Base-by-base conservation (phyloP, 2,113 vertebrate genomes). In the Anthoscopus minutus region DNA sequence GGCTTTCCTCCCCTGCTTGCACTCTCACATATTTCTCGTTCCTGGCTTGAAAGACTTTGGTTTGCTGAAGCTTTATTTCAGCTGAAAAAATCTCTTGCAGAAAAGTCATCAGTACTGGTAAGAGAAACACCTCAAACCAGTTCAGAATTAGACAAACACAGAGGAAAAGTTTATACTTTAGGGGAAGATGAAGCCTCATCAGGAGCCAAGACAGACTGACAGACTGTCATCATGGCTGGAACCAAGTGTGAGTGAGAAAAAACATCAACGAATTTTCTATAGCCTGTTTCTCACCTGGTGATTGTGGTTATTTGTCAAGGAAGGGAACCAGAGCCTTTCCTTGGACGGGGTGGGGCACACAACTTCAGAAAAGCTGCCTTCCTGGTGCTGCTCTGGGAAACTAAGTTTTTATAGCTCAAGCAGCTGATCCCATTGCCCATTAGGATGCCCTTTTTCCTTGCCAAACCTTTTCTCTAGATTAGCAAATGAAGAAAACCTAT, bases 341-440 rank as follows among this genome's bases (percentile, higher is more conserved):
- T 24, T 24, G 33, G n/a, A 1, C 23, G 42, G 48, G 28, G 25
- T 60, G 27, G 11, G 64, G n/a, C 30, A 8, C 13, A 44, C 22
- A 7, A 4, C 27, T 47, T 4, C n/a, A 37, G 79, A 28, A 30
- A 45, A 53, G 33, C 45, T 88, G 47, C 20, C 7, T 16, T 21
- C 64, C 38, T 48, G 4, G 5, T 28, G 56, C 57, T 57, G 31
- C n/a, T 58, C 53, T 79, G 51, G 27, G 35, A 21, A 80, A 2
- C 9, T 14, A 8, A 53, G 22, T 5, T 65, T 53, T 47, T 33
- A 7, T 2, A 53, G 33, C 61, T 28, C 7, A 4, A 30, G 27
- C n/a, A 27, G 45, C n/a, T 1, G 0, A 60, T 20, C 27, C 62
- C n/a, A 2, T 18, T 5, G 2, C 27, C 33, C 66, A 4, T 31